phyloP scores from a whole-genome alignment of 2,888 invertebrate species.

The Mimachlamys varia region DNA sequence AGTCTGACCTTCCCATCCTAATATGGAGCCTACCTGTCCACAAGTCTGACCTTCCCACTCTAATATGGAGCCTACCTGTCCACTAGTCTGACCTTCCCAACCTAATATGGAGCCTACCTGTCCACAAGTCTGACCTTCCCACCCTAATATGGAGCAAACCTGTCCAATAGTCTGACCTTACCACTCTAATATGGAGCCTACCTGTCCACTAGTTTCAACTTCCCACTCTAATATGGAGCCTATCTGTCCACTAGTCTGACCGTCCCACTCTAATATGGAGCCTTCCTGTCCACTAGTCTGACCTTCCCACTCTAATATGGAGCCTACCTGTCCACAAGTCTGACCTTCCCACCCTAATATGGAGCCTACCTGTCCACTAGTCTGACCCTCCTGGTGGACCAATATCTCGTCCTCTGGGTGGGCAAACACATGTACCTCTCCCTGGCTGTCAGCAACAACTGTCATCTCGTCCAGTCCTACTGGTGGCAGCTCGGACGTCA shows the following conservation, averaged over 20 bases:
- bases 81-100: conserved; percentile 53
- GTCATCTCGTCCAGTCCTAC: conserved; percentile 73
- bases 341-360: conserved; percentile 50
- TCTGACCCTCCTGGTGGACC: conserved; percentile 66
- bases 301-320: conserved; percentile 50
- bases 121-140: conserved; percentile 53
- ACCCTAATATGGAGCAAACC: neutral
- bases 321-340: conserved; percentile 2
- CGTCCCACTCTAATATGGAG: conserved; percentile 45
- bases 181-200: neutral
- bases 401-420: conserved; percentile 70
- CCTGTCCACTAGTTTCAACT: conserved; percentile 48
- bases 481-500: conserved; percentile 69
- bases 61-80: neutral
- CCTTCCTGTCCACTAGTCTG: conserved; percentile 39
- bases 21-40: neutral
- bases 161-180: conserved; percentile 51
- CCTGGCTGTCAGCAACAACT: conserved; percentile 64
- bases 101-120: neutral
- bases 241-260: conserved; percentile 46
- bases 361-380: conserved; percentile 1
- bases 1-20: conserved; percentile 53
- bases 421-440: conserved; percentile 78
- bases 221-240: conserved; percentile 41
- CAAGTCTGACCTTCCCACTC: conserved; percentile 53